Evolutionary conservation across 2,797 vertebrate genomes (phyloP).

Genomic region (Manis crassicaudata): DNA sequence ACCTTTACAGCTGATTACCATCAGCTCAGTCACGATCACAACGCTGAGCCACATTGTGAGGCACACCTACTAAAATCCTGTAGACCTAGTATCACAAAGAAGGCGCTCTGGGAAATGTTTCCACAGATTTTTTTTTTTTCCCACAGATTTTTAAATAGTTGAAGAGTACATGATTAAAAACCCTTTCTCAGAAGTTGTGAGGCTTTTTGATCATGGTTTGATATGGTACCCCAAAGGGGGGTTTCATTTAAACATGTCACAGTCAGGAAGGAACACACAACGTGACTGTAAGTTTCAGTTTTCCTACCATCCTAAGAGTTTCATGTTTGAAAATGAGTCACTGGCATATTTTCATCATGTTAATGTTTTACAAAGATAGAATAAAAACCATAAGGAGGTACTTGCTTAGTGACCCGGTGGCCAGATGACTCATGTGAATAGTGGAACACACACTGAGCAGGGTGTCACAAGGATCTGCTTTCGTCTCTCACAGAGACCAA

Average conservation of each 20-base stretch:
- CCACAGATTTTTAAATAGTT: not conserved
- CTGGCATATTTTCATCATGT: not conserved
- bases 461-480: not conserved
- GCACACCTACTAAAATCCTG: rapidly evolving
- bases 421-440: not conserved
- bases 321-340: not conserved
- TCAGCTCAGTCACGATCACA: not conserved
- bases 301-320: not conserved
- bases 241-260: not conserved
- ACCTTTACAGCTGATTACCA: not conserved
- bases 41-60: not conserved
- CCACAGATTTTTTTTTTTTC: not conserved
- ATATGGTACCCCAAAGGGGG: not conserved
- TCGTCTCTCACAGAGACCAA: not conserved
- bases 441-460: not conserved
- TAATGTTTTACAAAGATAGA: not conserved
- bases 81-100: not conserved
- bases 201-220: not conserved
- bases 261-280: not conserved
- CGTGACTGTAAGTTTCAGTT: not conserved
- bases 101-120: not conserved
- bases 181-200: not conserved
- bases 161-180: not conserved
- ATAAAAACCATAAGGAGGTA: not conserved
- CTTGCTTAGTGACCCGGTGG: not conserved